Percentiles rank a stretch among this genome's conserved stretches.
Evolutionary conservation across 2,888 invertebrate species (phyloP).

Genomic region (Pecten maximus): DNA sequence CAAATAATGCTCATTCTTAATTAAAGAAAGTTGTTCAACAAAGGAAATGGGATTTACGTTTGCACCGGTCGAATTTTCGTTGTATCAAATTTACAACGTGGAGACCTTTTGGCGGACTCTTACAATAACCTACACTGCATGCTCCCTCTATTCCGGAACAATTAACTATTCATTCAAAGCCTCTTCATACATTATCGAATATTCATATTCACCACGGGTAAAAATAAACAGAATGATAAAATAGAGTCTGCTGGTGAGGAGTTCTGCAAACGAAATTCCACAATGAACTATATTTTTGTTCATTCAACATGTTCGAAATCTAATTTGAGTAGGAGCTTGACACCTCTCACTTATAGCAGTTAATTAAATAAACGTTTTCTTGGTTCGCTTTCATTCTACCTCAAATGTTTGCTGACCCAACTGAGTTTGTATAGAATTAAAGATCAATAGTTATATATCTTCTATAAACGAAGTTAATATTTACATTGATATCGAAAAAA

Average conservation of each 20-base stretch:
- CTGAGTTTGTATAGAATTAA: not conserved
- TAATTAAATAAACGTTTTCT: not conserved
- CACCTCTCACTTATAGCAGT: not conserved
- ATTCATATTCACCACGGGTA: not conserved
- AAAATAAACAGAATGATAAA: not conserved
- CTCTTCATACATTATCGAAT: not conserved
- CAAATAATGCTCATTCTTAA: not conserved
- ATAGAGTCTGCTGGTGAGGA: not conserved
- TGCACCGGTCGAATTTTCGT: not conserved
- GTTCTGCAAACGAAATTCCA: not conserved
- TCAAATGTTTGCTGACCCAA: not conserved
- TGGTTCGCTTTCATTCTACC: not conserved
- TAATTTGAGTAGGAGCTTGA: constrained; percentile 16
- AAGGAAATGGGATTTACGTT: not conserved
- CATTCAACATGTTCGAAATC: not conserved
- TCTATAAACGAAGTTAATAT: not conserved
- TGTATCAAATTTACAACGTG: not conserved
- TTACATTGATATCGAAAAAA: not conserved
- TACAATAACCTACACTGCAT: not conserved
- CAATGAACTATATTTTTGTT: not conserved
- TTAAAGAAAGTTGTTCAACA: constrained; percentile 7
- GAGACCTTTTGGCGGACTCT: constrained; percentile 2
- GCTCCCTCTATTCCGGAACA: not conserved
- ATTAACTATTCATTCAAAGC: not conserved
- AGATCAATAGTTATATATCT: not conserved